Conservation (phyloP, 2,888 invertebrate genomes). For the Rhimphoctona megacephalus region DNA sequence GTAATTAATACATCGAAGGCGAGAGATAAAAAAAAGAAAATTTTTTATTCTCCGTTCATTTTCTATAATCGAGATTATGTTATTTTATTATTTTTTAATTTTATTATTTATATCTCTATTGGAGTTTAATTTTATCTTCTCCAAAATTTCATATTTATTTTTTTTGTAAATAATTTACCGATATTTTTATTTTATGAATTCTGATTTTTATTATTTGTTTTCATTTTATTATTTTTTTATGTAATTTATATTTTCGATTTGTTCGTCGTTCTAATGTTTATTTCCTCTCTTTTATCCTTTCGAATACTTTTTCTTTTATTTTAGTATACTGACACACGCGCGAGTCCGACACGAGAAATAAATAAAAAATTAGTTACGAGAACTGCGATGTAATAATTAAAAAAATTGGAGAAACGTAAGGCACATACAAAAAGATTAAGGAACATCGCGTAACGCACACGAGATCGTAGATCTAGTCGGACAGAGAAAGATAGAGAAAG, state of each 20-base stretch:
- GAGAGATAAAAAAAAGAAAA: neutral
- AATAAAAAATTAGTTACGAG: neutral
- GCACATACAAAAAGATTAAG: constrained; percentile 9
- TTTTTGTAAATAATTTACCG: neutral
- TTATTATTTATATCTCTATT: neutral
- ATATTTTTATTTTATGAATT: neutral
- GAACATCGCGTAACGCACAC: constrained; percentile 27
- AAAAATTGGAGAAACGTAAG: neutral
- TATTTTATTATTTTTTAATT: neutral
- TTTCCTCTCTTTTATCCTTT: neutral
- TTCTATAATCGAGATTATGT: neutral
- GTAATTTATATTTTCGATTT: too few species aligned
- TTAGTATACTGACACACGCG: neutral
- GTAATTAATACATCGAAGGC: constrained; percentile 30
- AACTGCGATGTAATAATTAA: neutral
- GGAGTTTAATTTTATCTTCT: neutral
- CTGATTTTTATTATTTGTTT: too few species aligned
- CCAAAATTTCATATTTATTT: neutral
- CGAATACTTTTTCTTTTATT: neutral
- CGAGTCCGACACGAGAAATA: neutral
- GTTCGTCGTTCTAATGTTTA: too few species aligned
- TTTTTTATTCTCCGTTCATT: neutral
- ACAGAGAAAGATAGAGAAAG: neutral
- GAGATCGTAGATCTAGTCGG: constrained; percentile 29
- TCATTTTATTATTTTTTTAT: too few species aligned